Evolutionary conservation across 2,113 vertebrate genomes (phyloP).

Genomic region (Haliaeetus leucogaster): DNA sequence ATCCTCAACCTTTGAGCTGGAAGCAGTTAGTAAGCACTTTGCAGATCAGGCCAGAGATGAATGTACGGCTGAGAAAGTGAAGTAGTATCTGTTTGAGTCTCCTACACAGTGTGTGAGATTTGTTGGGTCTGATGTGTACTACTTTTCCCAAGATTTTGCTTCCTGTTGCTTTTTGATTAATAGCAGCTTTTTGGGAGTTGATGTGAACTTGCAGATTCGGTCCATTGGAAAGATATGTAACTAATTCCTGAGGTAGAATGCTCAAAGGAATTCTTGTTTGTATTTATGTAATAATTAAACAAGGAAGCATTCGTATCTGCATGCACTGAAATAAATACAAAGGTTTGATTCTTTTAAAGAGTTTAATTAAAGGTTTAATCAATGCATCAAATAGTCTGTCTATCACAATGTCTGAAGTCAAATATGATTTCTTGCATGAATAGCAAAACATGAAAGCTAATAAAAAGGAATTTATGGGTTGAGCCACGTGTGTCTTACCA

Average conservation of each 20-base stretch:
- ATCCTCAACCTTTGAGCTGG: background rate
- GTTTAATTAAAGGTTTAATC: background rate
- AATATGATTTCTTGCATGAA: background rate
- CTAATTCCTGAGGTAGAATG: background rate
- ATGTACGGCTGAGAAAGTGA: background rate
- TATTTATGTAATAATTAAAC: conserved; percentile 8
- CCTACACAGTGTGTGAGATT: background rate
- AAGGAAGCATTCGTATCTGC: background rate
- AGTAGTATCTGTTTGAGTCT: background rate
- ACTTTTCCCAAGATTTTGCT: background rate
- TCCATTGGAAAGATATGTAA: background rate
- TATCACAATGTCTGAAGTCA: background rate
- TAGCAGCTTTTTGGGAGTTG: background rate
- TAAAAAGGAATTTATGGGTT: background rate
- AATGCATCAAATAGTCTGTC: background rate
- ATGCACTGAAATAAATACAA: background rate
- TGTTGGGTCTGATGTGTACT: background rate
- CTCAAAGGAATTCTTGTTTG: background rate
- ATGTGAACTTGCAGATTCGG: background rate
- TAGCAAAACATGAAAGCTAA: background rate
- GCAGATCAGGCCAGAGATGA: background rate
- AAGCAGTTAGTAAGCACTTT: background rate
- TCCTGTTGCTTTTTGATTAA: background rate
- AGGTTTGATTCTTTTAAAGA: background rate
- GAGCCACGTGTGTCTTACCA: background rate